Base-by-base conservation (phyloP, 2,888 invertebrate genomes). In the Caenorhabditis panamensis region DNA sequence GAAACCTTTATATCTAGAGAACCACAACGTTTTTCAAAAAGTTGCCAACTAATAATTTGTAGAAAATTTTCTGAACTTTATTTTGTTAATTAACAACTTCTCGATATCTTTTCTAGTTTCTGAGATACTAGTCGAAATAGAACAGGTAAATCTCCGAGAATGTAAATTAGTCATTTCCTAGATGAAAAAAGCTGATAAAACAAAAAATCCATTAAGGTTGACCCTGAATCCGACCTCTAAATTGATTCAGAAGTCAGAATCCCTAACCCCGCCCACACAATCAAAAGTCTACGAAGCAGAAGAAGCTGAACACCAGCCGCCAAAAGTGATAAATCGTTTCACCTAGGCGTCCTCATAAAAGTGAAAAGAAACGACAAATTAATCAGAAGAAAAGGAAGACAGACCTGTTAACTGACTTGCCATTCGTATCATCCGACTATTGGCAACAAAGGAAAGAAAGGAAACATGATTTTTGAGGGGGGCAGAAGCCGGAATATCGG, bases 401-500 rank as follows among this genome's bases (percentile, higher is more conserved):
- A 59, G 28, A 47, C 47, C 71, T 44, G 71, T 72, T 72, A 72
- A 63, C 72, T 63, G 72, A 47, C 41, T 13, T 41, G 41, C 18
- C 47, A n/a, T 47, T 47, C 41, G 16, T 41, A 41, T 47, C 47
- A 47, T 41, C 16, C 41, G 18, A 37, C 16, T 6, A 62, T 62
- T 47, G 47, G 61, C 24, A 37, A 37, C 59, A 36, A 9, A 9
- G 31, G 9, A 31, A 6, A 31, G 31, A 16, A 41, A 41, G 13
- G 18, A 18, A 47, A 47, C 47, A 47, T 13, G 53, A 6, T 49
- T 49, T n/a, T 24, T 13, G 24, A 1, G 4, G 5, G 63, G 28
- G 5, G 5, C 26, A 64, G 18, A 75, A 75, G 66, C 75, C 66
- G 75, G 75, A 75, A 75, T 75, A 75, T 75, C 75, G 75, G 26